These are phyloP conservation scores for Volucella zonaria DNA, from an alignment of 2,888 invertebrate genomes.

Conservation along the genomic window DNA sequence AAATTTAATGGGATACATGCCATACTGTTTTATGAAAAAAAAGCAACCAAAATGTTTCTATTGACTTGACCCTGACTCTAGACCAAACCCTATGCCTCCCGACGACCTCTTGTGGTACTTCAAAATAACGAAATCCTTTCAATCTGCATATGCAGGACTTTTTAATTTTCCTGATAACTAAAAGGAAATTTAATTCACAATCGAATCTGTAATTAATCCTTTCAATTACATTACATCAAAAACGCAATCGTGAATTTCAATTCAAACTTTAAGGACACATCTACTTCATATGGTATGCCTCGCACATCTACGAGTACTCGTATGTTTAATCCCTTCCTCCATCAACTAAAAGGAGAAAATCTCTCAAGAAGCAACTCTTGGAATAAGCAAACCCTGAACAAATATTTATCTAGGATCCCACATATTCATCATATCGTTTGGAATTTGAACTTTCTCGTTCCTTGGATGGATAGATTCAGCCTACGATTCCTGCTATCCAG, in stretches of 20 bases:
- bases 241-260: slow-evolving; percentile 11
- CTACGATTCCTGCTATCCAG: background rate
- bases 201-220: slow-evolving; percentile 49
- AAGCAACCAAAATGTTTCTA: too few relatives aligned
- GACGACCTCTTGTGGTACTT: background rate
- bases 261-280: background rate
- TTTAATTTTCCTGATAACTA: slow-evolving; percentile 7
- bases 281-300: background rate
- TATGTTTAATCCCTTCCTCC: slow-evolving; percentile 49
- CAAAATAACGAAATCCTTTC: slow-evolving; percentile 3
- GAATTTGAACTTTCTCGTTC: slow-evolving; percentile 47
- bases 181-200: slow-evolving; percentile 43
- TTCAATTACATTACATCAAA: slow-evolving; percentile 41
- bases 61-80: too few relatives aligned
- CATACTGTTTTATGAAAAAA: too few relatives aligned
- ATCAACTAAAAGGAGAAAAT: slow-evolving; percentile 7
- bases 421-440: slow-evolving; percentile 54
- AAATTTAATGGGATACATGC: too few relatives aligned
- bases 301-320: background rate
- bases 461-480: background rate
- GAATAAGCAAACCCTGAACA: slow-evolving; percentile 33
- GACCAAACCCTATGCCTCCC: too few relatives aligned
- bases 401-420: slow-evolving; percentile 57
- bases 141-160: slow-evolving; percentile 1
- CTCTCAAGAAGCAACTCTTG: slow-evolving; percentile 16